A percentile compares a stretch with the other conserved stretches of the same genome.
Conservation (phyloP, 2,888 invertebrate species). For the Andrena trimmerana region DNA sequence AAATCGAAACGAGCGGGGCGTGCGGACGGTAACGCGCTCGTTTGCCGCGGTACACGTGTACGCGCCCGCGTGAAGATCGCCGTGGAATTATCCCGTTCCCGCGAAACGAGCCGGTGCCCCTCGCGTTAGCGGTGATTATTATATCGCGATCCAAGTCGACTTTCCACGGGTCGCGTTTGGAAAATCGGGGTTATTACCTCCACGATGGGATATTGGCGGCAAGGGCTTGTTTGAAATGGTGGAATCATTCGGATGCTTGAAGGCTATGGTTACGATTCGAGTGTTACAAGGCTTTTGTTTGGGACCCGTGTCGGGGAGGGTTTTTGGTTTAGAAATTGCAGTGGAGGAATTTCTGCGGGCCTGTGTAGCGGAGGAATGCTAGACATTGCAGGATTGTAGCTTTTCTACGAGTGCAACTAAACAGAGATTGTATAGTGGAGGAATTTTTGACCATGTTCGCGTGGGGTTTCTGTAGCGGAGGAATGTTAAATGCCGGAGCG, state of each 20-base stretch:
- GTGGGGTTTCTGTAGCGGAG: too few species aligned
- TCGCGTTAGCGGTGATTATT: conserved; percentile 37
- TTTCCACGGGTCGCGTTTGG: not conserved
- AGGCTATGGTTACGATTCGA: too few species aligned
- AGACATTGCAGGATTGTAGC: too few species aligned
- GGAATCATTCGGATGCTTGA: not conserved
- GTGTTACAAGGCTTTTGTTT: too few species aligned
- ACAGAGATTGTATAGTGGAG: too few species aligned
- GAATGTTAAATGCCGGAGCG: too few species aligned
- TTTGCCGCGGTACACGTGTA: conserved; percentile 31
- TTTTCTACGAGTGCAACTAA: too few species aligned
- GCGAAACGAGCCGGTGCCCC: conserved; percentile 14
- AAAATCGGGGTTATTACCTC: not conserved
- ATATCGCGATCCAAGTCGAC: conserved; percentile 30
- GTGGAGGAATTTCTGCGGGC: too few species aligned
- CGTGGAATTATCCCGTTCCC: conserved; percentile 44
- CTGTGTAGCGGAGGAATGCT: too few species aligned
- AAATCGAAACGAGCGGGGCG: conserved; percentile 41
- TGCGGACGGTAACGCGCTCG: conserved; percentile 34
- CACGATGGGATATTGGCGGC: not conserved
- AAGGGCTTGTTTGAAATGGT: not conserved
- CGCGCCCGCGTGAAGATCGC: conserved; percentile 17
- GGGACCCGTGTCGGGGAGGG: too few species aligned
- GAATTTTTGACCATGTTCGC: too few species aligned
- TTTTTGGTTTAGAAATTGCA: too few species aligned